Conservation (phyloP, 2,888 invertebrate species). For the Aphidius colemani region DNA sequence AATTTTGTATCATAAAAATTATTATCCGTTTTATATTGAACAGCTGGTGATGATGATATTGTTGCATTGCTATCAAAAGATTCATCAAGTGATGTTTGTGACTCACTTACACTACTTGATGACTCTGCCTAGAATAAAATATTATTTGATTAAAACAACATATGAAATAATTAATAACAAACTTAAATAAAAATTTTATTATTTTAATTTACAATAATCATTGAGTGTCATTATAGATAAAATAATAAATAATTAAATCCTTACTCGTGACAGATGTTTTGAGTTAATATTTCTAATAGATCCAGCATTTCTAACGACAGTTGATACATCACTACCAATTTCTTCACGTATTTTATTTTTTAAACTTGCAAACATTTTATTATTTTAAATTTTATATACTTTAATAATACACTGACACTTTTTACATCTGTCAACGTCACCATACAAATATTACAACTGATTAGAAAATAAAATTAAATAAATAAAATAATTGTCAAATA, state of each 20-base stretch:
- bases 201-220: too few relatives aligned
- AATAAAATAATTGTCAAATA: background rate
- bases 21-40: conserved; percentile 53
- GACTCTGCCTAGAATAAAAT: conserved; percentile 49
- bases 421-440: conserved; percentile 38
- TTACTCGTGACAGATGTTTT: conserved; percentile 55
- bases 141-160: background rate
- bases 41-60: conserved; percentile 43
- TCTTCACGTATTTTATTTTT: conserved; percentile 90
- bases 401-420: conserved; percentile 17
- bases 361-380: conserved; percentile 79
- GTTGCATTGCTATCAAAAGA: conserved; percentile 47
- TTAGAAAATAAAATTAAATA: background rate
- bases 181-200: conserved; percentile 42
- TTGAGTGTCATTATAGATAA: conserved; percentile 3
- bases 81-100: conserved; percentile 55
- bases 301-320: conserved; percentile 54
- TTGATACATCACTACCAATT: conserved; percentile 79
- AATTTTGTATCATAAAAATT: conserved; percentile 56
- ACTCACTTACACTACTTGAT: conserved; percentile 58
- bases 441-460: conserved; percentile 18
- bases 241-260: conserved; percentile 19
- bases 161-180: conserved; percentile 12
- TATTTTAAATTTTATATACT: conserved; percentile 18
- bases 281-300: conserved; percentile 52